A percentile compares a stretch with the other conserved stretches of the same genome.
phyloP scores from a whole-genome alignment of 2,888 invertebrate genomes.

The Apamea epomidion region DNA sequence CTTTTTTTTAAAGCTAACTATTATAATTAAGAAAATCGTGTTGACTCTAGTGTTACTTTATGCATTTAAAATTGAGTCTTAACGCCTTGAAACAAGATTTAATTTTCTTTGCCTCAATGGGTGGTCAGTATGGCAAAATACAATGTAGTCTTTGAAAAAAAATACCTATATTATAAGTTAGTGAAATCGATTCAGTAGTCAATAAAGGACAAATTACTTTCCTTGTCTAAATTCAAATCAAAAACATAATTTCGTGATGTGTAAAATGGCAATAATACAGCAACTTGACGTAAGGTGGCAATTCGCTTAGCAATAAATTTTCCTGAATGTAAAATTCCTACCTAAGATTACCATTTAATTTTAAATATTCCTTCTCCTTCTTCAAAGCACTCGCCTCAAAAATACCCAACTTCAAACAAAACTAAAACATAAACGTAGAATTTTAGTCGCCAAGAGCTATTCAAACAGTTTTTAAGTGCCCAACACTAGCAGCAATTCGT shows the following conservation, averaged over 20 bases:
- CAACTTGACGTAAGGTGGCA: not conserved
- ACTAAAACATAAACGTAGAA: conserved; percentile 1
- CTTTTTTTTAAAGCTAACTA: no score
- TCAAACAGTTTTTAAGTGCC: conserved; percentile 30
- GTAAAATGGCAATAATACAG: not conserved
- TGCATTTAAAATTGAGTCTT: no score
- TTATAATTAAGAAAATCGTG: no score
- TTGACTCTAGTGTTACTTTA: no score
- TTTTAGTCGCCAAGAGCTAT: conserved; percentile 7
- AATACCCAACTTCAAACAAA: not conserved
- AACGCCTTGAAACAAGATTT: no score
- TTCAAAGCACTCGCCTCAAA: not conserved
- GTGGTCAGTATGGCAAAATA: no score
- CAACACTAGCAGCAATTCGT: conserved; percentile 40
- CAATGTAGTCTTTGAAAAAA: no score
- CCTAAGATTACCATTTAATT: not conserved
- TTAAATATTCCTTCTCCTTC: not conserved
- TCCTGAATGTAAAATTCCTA: not conserved
- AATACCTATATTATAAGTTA: no score
- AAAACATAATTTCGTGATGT: not conserved
- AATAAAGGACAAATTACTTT: no score
- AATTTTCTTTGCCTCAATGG: no score
- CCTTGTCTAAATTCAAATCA: no score
- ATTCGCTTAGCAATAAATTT: not conserved
- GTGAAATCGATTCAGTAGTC: no score